Conservation (phyloP, 2,113 vertebrate genomes). For the Oreochromis aureus region DNA sequence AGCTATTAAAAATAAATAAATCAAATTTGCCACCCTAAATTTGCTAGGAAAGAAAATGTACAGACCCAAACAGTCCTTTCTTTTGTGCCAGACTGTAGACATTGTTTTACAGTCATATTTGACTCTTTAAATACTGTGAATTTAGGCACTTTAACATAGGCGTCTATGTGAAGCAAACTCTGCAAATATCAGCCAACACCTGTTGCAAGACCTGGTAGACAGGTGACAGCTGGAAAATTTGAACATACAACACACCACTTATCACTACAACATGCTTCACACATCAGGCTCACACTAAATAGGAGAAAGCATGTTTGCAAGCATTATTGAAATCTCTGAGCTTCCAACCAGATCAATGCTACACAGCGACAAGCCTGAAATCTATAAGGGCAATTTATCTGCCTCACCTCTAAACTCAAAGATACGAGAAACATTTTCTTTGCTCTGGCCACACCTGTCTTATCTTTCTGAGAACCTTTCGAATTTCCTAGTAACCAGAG, state of each 20-base stretch:
- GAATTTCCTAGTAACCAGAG: neutral
- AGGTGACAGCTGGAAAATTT: neutral
- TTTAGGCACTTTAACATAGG: neutral
- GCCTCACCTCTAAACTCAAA: neutral
- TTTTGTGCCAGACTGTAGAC: neutral
- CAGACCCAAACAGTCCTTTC: neutral
- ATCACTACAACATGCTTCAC: neutral
- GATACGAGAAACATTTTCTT: neutral
- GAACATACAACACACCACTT: neutral
- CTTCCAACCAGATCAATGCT: neutral
- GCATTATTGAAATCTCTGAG: neutral
- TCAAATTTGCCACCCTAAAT: neutral
- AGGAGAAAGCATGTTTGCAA: neutral
- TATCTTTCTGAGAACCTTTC: neutral
- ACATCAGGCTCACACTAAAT: neutral
- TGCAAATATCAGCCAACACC: neutral
- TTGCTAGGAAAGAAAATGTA: neutral
- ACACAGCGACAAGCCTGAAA: neutral
- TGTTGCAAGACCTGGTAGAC: neutral
- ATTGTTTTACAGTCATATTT: neutral
- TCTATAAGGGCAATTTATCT: neutral
- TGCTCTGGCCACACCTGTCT: neutral
- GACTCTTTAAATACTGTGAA: neutral
- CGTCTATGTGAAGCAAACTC: neutral
- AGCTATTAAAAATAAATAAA: neutral